Conservation (phyloP, 2,113 vertebrate species). For the Gracilinanus agilis region DNA sequence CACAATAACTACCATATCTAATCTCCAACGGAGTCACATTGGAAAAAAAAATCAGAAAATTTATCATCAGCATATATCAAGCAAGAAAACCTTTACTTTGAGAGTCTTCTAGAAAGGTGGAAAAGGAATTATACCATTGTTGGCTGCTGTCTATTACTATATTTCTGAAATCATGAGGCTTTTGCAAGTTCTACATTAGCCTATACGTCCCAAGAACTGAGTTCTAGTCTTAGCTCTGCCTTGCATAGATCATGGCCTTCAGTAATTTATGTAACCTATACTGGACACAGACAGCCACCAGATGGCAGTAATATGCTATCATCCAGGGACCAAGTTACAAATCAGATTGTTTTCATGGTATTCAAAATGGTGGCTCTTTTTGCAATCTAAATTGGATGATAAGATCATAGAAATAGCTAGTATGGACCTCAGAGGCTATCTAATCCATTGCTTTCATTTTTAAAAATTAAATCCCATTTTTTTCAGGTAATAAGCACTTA, state of each 20-base stretch:
- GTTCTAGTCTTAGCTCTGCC: neutral
- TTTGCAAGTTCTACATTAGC: neutral
- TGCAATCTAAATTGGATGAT: neutral
- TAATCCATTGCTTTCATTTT: neutral
- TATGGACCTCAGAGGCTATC: neutral
- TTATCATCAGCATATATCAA: neutral
- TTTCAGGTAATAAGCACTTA: neutral
- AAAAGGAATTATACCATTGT: slow-evolving; percentile 6
- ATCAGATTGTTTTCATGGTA: neutral
- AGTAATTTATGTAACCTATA: neutral
- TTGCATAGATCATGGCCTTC: neutral
- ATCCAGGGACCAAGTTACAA: neutral
- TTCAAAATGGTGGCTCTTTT: neutral
- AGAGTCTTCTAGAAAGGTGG: slow-evolving; percentile 16
- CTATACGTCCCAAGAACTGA: neutral
- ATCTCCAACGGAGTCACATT: neutral
- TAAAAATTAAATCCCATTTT: neutral
- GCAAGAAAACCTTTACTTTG: neutral
- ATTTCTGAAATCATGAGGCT: slow-evolving; percentile 13
- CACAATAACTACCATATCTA: slow-evolving; percentile 13
- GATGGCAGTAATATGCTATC: neutral
- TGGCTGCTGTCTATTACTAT: neutral
- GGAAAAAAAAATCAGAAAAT: neutral
- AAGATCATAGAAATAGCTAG: neutral
- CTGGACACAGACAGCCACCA: neutral